A percentile compares a stretch with the other conserved stretches of the same genome.
Conservation (phyloP, 1,140 invertebrate genomes). For the Cyclargus thomasi region DNA sequence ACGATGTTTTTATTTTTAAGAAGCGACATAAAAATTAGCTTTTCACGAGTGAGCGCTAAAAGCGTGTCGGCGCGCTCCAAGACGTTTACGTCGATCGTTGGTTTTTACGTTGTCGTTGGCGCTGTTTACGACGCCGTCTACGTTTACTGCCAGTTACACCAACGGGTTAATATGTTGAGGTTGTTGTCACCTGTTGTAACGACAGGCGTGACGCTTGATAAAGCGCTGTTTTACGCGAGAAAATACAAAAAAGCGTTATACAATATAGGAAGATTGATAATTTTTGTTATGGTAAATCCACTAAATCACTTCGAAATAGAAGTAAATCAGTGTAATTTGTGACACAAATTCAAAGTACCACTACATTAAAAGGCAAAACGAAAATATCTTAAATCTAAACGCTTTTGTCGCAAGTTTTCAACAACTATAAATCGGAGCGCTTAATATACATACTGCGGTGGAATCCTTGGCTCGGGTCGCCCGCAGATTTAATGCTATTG, state of each 20-base stretch:
- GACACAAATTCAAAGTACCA: neutral
- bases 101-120: slow-evolving; percentile 59
- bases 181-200: slow-evolving; percentile 26
- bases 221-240: neutral
- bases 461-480: slow-evolving; percentile 29
- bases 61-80: slow-evolving; percentile 37
- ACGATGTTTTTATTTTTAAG: slow-evolving; percentile 19
- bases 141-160: slow-evolving; percentile 56
- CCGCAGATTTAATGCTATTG: slow-evolving; percentile 64
- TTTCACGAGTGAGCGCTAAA: slow-evolving; percentile 34
- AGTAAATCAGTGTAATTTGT: too few species aligned
- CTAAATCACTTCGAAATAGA: too few species aligned
- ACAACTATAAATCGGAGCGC: slow-evolving; percentile 17
- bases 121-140: slow-evolving; percentile 57
- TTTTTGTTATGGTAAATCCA: too few species aligned
- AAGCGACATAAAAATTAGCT: slow-evolving; percentile 39
- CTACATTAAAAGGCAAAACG: neutral
- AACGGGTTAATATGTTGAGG: slow-evolving; percentile 56
- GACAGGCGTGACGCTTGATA: neutral
- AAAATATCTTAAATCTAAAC: slow-evolving; percentile 6
- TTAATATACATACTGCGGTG: slow-evolving; percentile 16
- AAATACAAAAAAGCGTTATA: neutral
- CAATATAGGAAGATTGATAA: too few species aligned
- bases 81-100: slow-evolving; percentile 42
- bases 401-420: slow-evolving; percentile 16